Evolutionary conservation across 2,888 invertebrate species (phyloP).

Genomic region (Opisthograptis luteolata): DNA sequence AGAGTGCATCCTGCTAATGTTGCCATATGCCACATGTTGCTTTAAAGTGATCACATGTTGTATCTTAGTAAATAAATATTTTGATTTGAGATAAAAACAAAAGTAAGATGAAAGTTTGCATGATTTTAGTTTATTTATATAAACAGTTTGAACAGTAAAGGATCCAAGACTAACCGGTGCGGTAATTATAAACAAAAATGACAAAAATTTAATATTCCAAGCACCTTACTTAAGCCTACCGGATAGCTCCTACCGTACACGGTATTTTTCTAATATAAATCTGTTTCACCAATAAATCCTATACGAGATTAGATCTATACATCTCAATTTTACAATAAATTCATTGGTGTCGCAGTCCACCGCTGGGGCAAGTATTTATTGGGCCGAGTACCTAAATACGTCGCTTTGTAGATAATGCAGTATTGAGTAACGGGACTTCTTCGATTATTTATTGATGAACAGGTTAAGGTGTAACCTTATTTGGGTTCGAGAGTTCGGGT

Average conservation of each 20-base stretch:
- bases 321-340: constrained; percentile 81
- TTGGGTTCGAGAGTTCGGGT: constrained; percentile 5
- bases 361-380: constrained; percentile 64
- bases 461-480: constrained; percentile 2
- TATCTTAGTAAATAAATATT: too few species aligned
- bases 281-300: constrained; percentile 75
- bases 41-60: too few species aligned
- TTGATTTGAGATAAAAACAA: too few species aligned
- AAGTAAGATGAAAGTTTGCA: too few species aligned
- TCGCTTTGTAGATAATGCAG: constrained; percentile 70
- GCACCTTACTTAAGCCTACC: neutral
- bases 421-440: constrained; percentile 68
- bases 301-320: constrained; percentile 78
- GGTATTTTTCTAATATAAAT: constrained; percentile 66
- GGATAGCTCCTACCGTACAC: constrained; percentile 11
- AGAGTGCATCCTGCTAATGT: too few species aligned
- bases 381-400: constrained; percentile 73
- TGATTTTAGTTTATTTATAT: too few species aligned
- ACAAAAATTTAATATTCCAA: too few species aligned
- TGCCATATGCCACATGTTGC: too few species aligned
- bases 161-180: too few species aligned
- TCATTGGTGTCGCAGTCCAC: constrained; percentile 64
- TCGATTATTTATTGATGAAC: constrained; percentile 55
- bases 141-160: too few species aligned
- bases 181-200: too few species aligned